Percentiles rank a stretch among this genome's conserved stretches.
Evolutionary conservation across 2,113 vertebrate genomes (phyloP).

Genomic region (Nyctibius bracteatus): DNA sequence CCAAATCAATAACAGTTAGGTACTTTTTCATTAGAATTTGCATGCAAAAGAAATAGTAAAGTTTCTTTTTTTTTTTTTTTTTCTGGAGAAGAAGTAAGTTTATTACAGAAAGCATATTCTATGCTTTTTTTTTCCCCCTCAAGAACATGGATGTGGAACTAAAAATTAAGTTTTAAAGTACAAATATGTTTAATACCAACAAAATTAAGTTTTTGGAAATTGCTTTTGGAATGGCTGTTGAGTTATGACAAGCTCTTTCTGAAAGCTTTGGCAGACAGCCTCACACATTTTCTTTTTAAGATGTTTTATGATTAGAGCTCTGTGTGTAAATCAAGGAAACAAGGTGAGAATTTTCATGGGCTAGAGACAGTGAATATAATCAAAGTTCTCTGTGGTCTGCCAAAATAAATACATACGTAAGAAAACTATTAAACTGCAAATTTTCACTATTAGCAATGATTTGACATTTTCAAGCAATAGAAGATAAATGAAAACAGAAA

Average conservation of each 20-base stretch:
- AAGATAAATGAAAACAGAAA: background rate
- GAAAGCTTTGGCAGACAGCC: background rate
- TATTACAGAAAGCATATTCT: background rate
- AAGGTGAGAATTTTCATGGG: background rate
- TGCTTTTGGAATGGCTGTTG: background rate
- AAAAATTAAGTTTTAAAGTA: background rate
- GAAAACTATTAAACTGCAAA: background rate
- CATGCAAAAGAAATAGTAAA: background rate
- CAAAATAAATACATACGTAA: background rate
- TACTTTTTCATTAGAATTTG: background rate
- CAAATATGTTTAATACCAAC: background rate
- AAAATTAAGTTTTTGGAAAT: conserved; percentile 34
- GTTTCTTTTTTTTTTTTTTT: background rate
- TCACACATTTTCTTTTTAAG: background rate
- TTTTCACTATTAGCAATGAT: background rate
- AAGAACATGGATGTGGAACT: background rate
- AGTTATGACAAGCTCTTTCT: conserved; percentile 16
- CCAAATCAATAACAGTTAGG: background rate
- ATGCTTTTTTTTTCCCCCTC: background rate
- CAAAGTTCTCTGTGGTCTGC: background rate
- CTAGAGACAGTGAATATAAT: background rate
- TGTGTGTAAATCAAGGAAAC: conserved; percentile 24
- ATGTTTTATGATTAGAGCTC: conserved; percentile 21
- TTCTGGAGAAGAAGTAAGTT: background rate
- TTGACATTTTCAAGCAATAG: background rate